Percentiles rank a stretch among this genome's conserved stretches.
phyloP scores from a whole-genome alignment of 2,113 vertebrate species.

The Maccullochella peelii region DNA sequence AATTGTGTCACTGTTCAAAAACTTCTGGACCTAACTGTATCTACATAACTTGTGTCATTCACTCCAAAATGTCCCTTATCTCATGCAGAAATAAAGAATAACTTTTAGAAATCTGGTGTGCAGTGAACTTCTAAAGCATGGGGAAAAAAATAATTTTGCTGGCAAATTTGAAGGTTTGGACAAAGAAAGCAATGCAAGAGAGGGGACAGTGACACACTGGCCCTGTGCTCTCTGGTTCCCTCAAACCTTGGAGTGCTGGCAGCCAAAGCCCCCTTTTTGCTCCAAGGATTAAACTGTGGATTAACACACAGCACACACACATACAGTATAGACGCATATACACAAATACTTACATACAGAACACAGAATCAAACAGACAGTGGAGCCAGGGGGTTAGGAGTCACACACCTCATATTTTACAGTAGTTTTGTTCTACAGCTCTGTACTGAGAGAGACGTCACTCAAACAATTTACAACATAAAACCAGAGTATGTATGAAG shows the following conservation, averaged over 20 bases:
- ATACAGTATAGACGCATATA: slow-evolving; percentile 5
- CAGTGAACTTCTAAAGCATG: neutral
- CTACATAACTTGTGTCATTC: no score
- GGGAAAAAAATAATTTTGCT: no score
- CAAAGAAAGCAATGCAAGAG: slow-evolving; percentile 11
- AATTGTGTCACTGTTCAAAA: no score
- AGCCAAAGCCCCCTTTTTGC: slow-evolving; percentile 47
- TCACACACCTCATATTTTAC: slow-evolving; percentile 48
- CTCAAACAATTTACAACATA: slow-evolving; percentile 11
- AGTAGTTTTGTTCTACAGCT: slow-evolving; percentile 60
- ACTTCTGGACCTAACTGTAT: no score
- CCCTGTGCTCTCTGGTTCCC: slow-evolving; percentile 30
- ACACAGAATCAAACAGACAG: slow-evolving; percentile 11
- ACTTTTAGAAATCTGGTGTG: neutral
- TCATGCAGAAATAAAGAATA: no score
- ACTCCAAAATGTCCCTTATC: no score
- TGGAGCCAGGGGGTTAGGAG: slow-evolving; percentile 28
- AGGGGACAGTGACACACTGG: slow-evolving; percentile 35
- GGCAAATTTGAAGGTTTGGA: slow-evolving; percentile 18
- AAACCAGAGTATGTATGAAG: slow-evolving; percentile 35
- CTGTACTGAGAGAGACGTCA: slow-evolving; percentile 44
- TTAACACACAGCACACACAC: slow-evolving; percentile 52
- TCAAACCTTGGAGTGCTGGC: slow-evolving; percentile 25
- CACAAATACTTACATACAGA: slow-evolving; percentile 8
- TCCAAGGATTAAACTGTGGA: slow-evolving; percentile 66